Evolutionary conservation across 2,113 vertebrate species (phyloP), one percentile per base, ranked within the genome.

Genomic region (Rhinopomastus cyanomelas): DNA sequence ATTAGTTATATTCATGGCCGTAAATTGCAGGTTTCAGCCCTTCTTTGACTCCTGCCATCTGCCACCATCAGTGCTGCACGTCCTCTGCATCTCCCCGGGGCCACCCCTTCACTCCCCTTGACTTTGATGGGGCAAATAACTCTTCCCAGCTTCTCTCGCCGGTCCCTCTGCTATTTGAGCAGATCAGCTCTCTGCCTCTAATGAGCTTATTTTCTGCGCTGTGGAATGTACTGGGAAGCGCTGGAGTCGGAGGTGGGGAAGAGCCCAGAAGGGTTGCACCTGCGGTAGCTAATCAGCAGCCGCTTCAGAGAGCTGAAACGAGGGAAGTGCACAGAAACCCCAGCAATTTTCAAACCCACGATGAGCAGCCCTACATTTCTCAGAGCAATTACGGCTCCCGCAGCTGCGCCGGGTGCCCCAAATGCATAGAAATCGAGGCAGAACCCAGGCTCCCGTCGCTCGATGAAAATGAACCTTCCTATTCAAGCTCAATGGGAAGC

Each of bases 391-490:
- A 85, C 23, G 56, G 71, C 91, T 91, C 61, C 82, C 89, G 39
- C 88, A 93, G 95, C 87, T 93, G 86, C 57, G 84, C 89, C 89
- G 52, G 59, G 91, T 95, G 92, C 84, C 95, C 80, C 92, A 89
- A 66, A 96, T 91, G 59, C 86, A 95, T 90, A 78, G 87, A 91
- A 95, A 93, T 93, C 77, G 76, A 85, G 87, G 76, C 25, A 80
- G 89, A 90, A 6, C 37, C 44, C 16, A 92, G n/a, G 16, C 56
- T 79, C 53, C 29, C 71, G 67, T 59, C 61, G 80, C 73, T 87
- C 77, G 46, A 76, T 69, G 90, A 84, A 80, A 92, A 93, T 92
- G 81, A 93, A 90, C 93, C 81, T 95, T 92, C 67, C 2, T 60
- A 66, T 42, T 73, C 77, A 71, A 84, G 73, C 27, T 76, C 57